These are phyloP conservation scores for Alethe castanea DNA, from an alignment of 2,113 vertebrate species.

Conservation along the genomic window DNA sequence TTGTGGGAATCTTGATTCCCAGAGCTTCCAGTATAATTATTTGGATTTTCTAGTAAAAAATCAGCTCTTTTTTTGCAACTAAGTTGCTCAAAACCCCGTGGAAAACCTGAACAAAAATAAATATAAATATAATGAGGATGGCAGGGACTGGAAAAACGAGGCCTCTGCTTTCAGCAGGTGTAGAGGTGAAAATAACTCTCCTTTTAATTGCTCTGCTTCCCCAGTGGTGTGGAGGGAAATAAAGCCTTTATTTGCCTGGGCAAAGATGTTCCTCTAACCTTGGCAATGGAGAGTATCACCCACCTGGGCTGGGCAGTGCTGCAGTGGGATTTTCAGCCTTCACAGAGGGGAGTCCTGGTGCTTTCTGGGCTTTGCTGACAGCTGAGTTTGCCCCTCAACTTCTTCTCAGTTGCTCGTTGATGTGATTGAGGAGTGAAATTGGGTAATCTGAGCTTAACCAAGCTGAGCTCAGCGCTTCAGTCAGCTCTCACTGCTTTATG, in stretches of 20 bases:
- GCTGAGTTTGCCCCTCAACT: background rate
- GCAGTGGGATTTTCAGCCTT: background rate
- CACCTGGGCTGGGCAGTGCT: background rate
- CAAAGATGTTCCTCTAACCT: background rate
- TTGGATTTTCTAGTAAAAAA: background rate
- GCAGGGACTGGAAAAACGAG: background rate
- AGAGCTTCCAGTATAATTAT: background rate
- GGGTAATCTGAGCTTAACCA: background rate
- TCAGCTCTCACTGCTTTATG: background rate
- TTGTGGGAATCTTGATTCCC: background rate
- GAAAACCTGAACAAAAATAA: background rate
- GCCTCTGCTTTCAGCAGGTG: background rate
- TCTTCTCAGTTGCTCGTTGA: too few species aligned
- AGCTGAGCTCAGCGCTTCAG: background rate
- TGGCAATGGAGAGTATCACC: background rate
- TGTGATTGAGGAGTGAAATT: background rate
- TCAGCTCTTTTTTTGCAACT: background rate
- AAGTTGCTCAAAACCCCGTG: background rate
- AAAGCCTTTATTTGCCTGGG: background rate
- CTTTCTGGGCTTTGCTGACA: background rate
- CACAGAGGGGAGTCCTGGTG: background rate
- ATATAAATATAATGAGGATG: background rate
- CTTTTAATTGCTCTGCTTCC: slow-evolving; percentile 53
- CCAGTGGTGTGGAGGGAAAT: background rate
- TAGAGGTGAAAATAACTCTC: slow-evolving; percentile 11